Evolutionary conservation across 2,888 invertebrate genomes (phyloP).

Genomic region (Empis livida): DNA sequence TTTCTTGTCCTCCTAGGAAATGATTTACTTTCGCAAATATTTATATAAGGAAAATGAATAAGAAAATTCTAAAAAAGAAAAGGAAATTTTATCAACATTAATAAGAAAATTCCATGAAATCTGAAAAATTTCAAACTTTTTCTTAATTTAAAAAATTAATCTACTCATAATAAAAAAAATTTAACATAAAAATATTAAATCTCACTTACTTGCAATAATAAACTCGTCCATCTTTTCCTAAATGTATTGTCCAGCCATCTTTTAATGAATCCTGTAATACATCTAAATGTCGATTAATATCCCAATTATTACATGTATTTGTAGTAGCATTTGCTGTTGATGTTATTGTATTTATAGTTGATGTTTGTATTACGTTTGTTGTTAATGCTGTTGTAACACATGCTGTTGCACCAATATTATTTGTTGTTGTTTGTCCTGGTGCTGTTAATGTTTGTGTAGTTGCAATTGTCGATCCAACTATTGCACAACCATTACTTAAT

Average conservation of each 20-base stretch:
- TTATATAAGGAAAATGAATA: too few species aligned
- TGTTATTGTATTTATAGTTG: background rate
- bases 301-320: conserved; percentile 23
- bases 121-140: too few species aligned
- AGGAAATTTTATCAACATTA: too few species aligned
- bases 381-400: conserved; percentile 5
- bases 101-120: too few species aligned
- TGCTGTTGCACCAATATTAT: background rate
- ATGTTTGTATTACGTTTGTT: conserved; percentile 2
- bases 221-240: conserved; percentile 63
- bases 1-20: too few species aligned
- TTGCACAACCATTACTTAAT: background rate
- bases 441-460: conserved; percentile 3
- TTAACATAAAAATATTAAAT: too few species aligned
- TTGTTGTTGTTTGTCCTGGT: conserved; percentile 7
- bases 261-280: conserved; percentile 47
- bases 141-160: too few species aligned
- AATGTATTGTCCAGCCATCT: conserved; percentile 68
- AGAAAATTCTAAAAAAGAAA: too few species aligned
- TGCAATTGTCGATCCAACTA: conserved; percentile 2
- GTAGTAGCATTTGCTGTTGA: conserved; percentile 10
- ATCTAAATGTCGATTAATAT: conserved; percentile 37
- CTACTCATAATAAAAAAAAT: too few species aligned
- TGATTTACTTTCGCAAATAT: too few species aligned
- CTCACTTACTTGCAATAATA: conserved; percentile 92